Conservation (phyloP, 2,888 invertebrate genomes). For the Diarsia brunnea region DNA sequence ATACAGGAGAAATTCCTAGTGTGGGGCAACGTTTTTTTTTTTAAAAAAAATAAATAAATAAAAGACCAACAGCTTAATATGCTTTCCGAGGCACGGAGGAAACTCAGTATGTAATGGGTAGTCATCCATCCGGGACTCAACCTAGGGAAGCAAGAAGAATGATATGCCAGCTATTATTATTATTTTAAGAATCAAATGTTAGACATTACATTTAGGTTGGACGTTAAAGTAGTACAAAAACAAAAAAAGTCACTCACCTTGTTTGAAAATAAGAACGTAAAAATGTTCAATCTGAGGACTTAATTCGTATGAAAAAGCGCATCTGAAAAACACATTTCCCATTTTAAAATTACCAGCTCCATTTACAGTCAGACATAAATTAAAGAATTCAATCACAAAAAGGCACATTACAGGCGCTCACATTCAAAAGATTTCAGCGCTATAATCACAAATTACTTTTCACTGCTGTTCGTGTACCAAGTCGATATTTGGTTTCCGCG, state of each 20-base stretch:
- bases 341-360: slow-evolving; percentile 27
- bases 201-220: too few relatives aligned
- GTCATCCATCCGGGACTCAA: background rate
- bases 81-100: background rate
- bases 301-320: background rate
- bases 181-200: too few relatives aligned
- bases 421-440: slow-evolving; percentile 14
- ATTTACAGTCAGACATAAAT: slow-evolving; percentile 11
- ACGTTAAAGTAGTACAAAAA: too few relatives aligned
- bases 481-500: slow-evolving; percentile 41
- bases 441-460: slow-evolving; percentile 46
- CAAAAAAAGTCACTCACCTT: too few relatives aligned
- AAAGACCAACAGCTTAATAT: background rate
- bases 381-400: slow-evolving; percentile 39
- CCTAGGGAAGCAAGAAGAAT: too few relatives aligned
- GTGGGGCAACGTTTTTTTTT: too few relatives aligned
- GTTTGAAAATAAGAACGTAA: background rate
- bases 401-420: slow-evolving; percentile 10
- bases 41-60: too few relatives aligned
- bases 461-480: slow-evolving; percentile 14
- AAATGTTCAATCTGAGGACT: background rate
- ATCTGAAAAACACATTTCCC: background rate
- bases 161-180: too few relatives aligned
- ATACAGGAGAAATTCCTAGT: too few relatives aligned
- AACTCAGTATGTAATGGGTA: background rate